A percentile compares a stretch with the other conserved stretches of the same genome.
Conservation (phyloP, 2,888 invertebrate genomes). For the Sphaerophoria taeniata region DNA sequence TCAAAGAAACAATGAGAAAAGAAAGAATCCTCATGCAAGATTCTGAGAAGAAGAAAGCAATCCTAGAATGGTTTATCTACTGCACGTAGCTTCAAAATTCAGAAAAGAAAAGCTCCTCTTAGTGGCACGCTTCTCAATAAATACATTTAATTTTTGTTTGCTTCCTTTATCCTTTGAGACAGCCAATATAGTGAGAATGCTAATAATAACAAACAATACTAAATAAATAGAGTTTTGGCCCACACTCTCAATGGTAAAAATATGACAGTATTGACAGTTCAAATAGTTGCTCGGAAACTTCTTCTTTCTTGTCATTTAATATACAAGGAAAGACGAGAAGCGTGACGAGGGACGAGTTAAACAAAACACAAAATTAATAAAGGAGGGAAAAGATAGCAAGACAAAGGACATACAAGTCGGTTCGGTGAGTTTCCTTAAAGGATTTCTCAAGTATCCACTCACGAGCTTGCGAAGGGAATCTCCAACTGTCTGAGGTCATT, state of each 20-base stretch:
- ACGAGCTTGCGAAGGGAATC: slow-evolving; percentile 19
- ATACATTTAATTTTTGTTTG: slow-evolving; percentile 4
- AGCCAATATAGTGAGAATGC: slow-evolving; percentile 46
- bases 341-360: slow-evolving; percentile 41
- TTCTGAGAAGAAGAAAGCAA: slow-evolving; percentile 35
- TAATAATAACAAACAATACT: slow-evolving; percentile 32
- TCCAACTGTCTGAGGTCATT: slow-evolving; percentile 58
- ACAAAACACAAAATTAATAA: not conserved
- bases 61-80: slow-evolving; percentile 60
- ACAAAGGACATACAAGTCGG: slow-evolving; percentile 38
- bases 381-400: slow-evolving; percentile 6
- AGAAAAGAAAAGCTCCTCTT: slow-evolving; percentile 33
- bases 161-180: slow-evolving; percentile 20
- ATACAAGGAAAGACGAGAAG: slow-evolving; percentile 9
- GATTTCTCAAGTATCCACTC: slow-evolving; percentile 52
- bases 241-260: slow-evolving; percentile 22
- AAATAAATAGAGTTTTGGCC: slow-evolving; percentile 13
- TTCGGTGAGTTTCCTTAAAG: slow-evolving; percentile 52
- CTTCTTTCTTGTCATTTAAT: slow-evolving; percentile 7
- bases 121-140: slow-evolving; percentile 45
- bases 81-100: slow-evolving; percentile 49
- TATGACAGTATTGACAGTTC: slow-evolving; percentile 58
- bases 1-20: slow-evolving; percentile 30
- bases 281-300: slow-evolving; percentile 36
- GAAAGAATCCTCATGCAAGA: slow-evolving; percentile 20